Evolutionary conservation across 2,888 invertebrate species (phyloP).

Genomic region (Euproctis similis): DNA sequence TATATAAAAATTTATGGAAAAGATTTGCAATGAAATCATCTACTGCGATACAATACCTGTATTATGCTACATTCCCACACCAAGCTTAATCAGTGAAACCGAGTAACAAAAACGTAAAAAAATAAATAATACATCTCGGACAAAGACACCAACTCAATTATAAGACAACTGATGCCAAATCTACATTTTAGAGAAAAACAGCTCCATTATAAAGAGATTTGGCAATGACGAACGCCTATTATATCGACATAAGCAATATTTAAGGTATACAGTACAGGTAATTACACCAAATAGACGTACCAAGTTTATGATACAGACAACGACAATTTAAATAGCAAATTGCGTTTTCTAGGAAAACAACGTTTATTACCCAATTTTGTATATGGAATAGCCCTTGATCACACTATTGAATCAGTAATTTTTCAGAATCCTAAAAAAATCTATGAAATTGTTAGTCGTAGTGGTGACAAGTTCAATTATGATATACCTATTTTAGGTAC

Average conservation of each 20-base stretch:
- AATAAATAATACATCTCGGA: slow-evolving; percentile 55
- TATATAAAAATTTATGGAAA: too few species aligned
- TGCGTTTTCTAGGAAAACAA: slow-evolving; percentile 16
- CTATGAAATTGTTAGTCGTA: too few species aligned
- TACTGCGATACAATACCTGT: slow-evolving; percentile 54
- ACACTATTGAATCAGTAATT: too few species aligned
- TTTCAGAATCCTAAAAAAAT: too few species aligned
- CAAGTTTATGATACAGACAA: slow-evolving; percentile 13
- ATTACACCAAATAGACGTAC: slow-evolving; percentile 36
- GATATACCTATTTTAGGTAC: too few species aligned
- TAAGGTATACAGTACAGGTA: slow-evolving; percentile 35
- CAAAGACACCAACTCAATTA: slow-evolving; percentile 51
- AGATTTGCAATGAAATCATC: too few species aligned
- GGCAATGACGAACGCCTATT: slow-evolving; percentile 41
- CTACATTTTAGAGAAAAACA: slow-evolving; percentile 44
- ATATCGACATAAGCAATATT: slow-evolving; percentile 36
- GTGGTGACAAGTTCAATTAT: too few species aligned
- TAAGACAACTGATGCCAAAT: slow-evolving; percentile 47
- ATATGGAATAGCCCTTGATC: too few species aligned
- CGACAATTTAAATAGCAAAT: slow-evolving; percentile 15
- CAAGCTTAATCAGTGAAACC: slow-evolving; percentile 40
- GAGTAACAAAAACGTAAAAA: too few species aligned
- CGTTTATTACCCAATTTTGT: slow-evolving; percentile 8
- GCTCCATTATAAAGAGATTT: slow-evolving; percentile 69
- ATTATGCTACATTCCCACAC: slow-evolving; percentile 38